Conservation (phyloP, 2,888 invertebrate genomes). For the Ferdinandea cuprea region DNA sequence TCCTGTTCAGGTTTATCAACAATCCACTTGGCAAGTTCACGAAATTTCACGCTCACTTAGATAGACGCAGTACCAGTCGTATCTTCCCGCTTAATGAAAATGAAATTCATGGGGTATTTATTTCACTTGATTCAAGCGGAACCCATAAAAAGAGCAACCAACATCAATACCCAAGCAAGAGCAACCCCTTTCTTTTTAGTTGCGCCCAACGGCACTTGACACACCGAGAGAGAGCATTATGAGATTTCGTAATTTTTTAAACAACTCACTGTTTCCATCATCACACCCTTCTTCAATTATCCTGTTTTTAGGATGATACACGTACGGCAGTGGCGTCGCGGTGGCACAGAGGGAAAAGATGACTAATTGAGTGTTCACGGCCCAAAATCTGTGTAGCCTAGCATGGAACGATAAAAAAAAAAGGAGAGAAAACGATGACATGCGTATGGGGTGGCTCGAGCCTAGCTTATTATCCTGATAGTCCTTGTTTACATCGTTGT, state of each 20-base stretch:
- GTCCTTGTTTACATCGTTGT: conserved; percentile 74
- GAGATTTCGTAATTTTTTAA: conserved; percentile 68
- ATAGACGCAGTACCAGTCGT: conserved; percentile 40
- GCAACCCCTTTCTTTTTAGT: conserved; percentile 49
- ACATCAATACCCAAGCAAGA: neutral
- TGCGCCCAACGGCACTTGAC: conserved; percentile 59
- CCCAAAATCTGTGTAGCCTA: conserved; percentile 54
- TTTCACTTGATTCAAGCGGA: conserved; percentile 63
- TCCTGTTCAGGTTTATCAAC: conserved; percentile 19
- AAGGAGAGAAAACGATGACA: conserved; percentile 28
- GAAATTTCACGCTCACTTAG: conserved; percentile 73
- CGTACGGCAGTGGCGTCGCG: too few species aligned
- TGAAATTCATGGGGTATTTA: conserved; percentile 63
- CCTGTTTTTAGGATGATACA: conserved; percentile 4
- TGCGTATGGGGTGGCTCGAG: conserved; percentile 38
- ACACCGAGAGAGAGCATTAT: conserved; percentile 60
- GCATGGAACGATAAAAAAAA: conserved; percentile 29
- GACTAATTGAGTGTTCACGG: conserved; percentile 75
- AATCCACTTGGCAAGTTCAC: conserved; percentile 36
- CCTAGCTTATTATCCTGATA: conserved; percentile 58
- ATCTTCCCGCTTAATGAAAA: conserved; percentile 40
- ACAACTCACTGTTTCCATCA: conserved; percentile 38
- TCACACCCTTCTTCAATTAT: conserved; percentile 66
- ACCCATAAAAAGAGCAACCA: conserved; percentile 64
- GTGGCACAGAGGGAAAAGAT: conserved; percentile 42